Percentiles rank a stretch among this genome's conserved stretches.
These are phyloP conservation scores for Aphodius granarius DNA, from an alignment of 2,888 invertebrate genomes.

Conservation along the genomic window DNA sequence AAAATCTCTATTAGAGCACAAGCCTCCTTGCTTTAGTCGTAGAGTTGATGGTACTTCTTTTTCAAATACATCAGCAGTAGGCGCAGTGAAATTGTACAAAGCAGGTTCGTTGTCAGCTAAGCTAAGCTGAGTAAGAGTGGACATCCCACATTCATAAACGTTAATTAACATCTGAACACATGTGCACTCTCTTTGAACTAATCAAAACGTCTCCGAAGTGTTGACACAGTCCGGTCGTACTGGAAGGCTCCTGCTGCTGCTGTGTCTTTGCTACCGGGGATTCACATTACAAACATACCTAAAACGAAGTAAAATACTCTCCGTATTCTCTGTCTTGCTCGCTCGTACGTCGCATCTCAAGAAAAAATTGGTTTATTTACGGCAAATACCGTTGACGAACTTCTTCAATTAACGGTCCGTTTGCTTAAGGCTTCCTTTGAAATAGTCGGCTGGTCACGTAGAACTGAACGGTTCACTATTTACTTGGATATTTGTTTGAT, in stretches of 20 bases:
- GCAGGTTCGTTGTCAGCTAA: not conserved
- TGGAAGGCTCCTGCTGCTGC: not conserved
- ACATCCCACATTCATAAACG: not conserved
- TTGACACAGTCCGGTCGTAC: conserved; percentile 34
- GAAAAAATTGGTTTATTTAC: conserved; percentile 7
- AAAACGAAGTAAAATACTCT: not conserved
- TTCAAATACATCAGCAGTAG: not conserved
- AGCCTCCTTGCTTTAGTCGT: not conserved
- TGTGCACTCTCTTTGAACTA: conserved; percentile 36
- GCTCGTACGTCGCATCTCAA: not conserved
- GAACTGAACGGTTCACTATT: not conserved
- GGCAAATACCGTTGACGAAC: conserved; percentile 8
- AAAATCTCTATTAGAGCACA: not conserved
- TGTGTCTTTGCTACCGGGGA: not conserved
- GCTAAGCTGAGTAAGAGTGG: not conserved
- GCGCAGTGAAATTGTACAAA: not conserved
- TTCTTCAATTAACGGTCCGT: conserved; percentile 7
- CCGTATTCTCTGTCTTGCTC: not conserved
- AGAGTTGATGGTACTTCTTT: not conserved
- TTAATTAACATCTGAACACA: conserved; percentile 47
- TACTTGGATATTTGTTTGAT: not conserved
- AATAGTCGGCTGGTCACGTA: not conserved
- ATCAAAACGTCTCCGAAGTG: conserved; percentile 39
- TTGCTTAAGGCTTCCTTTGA: not conserved
- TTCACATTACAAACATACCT: not conserved